Evolutionary conservation across 2,797 vertebrate species (phyloP).

Genomic region (Chelmon rostratus): DNA sequence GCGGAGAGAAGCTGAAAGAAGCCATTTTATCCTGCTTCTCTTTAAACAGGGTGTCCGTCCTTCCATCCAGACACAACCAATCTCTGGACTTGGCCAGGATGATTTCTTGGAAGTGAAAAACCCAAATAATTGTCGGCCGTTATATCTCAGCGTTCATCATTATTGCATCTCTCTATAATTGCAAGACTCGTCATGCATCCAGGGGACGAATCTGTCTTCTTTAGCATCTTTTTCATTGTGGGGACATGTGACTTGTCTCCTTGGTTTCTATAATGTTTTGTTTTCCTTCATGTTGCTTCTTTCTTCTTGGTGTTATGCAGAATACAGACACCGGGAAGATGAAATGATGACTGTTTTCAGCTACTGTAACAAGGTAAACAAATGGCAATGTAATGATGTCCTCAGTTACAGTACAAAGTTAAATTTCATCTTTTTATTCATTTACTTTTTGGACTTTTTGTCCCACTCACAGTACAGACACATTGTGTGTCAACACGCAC

Average conservation of each 20-base stretch:
- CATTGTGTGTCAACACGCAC: no score
- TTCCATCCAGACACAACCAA: background rate
- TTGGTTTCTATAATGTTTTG: background rate
- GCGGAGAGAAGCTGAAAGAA: conserved; percentile 15
- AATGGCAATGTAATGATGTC: conserved; percentile 11
- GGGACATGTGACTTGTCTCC: background rate
- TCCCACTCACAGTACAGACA: background rate
- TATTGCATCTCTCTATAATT: background rate
- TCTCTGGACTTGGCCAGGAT: background rate
- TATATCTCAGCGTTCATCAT: background rate
- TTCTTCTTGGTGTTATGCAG: background rate
- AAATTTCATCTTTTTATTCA: background rate
- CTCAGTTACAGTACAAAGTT: conserved; percentile 5
- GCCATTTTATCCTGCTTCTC: conserved; percentile 10
- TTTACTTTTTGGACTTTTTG: background rate
- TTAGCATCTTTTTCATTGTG: background rate
- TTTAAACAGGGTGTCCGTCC: conserved; percentile 3
- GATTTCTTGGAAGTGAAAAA: background rate
- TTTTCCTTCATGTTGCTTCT: conserved; percentile 5
- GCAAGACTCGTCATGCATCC: background rate
- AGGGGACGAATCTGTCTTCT: background rate
- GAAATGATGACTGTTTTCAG: conserved; percentile 17
- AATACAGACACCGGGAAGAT: background rate
- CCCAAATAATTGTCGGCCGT: background rate
- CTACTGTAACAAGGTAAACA: conserved; percentile 8